phyloP scores from a whole-genome alignment of 2,113 vertebrate species.

The Nothoprocta pentlandii region DNA sequence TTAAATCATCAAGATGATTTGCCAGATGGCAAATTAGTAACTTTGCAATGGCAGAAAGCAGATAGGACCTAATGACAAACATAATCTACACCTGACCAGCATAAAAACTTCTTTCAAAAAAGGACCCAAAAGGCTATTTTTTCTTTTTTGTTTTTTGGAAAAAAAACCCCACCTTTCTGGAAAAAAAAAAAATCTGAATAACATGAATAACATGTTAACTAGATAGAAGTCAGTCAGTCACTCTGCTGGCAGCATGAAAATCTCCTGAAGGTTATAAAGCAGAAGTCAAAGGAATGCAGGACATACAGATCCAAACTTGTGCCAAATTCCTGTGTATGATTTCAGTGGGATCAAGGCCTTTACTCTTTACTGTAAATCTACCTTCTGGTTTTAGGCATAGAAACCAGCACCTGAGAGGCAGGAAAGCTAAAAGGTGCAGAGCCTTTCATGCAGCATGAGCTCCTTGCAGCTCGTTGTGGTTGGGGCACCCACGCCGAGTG shows the following conservation, averaged over 20 bases:
- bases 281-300: background rate
- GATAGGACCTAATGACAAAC: background rate
- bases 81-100: background rate
- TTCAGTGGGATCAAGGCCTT: background rate
- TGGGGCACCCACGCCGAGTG: accelerated
- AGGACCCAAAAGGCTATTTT: background rate
- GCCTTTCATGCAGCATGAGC: background rate
- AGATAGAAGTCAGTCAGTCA: background rate
- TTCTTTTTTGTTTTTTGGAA: background rate
- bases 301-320: background rate
- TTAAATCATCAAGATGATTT: background rate
- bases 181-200: background rate
- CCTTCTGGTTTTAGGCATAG: background rate
- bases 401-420: accelerated
- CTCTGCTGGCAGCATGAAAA: background rate
- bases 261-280: background rate
- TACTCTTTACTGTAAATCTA: background rate
- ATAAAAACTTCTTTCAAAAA: background rate
- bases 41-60: background rate
- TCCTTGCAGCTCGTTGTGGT: background rate
- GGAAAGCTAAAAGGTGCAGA: accelerated
- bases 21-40: background rate
- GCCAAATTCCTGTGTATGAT: background rate
- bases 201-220: background rate
- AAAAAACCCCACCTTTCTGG: background rate